A percentile compares a stretch with the other conserved stretches of the same genome.
These are phyloP conservation scores for Conger conger DNA, from an alignment of 2,113 vertebrate species.

Conservation along the genomic window DNA sequence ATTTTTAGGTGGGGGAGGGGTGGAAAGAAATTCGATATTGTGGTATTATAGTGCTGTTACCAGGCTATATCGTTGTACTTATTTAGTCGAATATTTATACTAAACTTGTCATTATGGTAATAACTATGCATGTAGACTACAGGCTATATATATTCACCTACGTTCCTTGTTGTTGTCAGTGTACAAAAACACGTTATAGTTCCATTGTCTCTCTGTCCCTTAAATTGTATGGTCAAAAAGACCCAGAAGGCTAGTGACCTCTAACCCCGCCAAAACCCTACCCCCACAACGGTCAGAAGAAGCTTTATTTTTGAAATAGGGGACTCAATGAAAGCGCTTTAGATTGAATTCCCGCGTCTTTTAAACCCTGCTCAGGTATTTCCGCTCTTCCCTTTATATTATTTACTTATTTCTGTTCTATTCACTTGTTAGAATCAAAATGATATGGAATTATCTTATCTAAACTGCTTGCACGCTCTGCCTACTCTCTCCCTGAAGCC, in stretches of 20 bases:
- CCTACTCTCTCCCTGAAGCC: neutral
- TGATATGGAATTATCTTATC: neutral
- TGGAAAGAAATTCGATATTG: slow-evolving; percentile 31
- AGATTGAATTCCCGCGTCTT: slow-evolving; percentile 28
- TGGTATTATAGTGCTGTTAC: slow-evolving; percentile 23
- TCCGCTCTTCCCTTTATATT: neutral
- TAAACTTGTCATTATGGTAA: neutral
- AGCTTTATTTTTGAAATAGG: slow-evolving; percentile 32
- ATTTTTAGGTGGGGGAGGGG: slow-evolving; percentile 63
- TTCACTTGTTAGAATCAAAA: neutral
- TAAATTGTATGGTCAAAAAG: slow-evolving; percentile 71
- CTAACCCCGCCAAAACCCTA: slow-evolving; percentile 61
- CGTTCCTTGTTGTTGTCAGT: neutral
- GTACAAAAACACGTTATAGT: neutral
- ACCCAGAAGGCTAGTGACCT: slow-evolving; percentile 79
- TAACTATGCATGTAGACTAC: neutral
- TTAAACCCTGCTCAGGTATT: slow-evolving; percentile 21
- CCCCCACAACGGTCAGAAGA: slow-evolving; percentile 41
- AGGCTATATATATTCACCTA: neutral
- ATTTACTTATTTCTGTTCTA: neutral
- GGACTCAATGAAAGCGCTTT: slow-evolving; percentile 40
- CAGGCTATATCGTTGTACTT: slow-evolving; percentile 19
- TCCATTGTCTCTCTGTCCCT: slow-evolving; percentile 31
- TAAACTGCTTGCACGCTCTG: slow-evolving; percentile 18
- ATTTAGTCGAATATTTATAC: neutral